Evolutionary conservation across 2,797 vertebrate species (phyloP), one percentile per base, ranked within the genome.

Genomic region (Apogon talboti): DNA sequence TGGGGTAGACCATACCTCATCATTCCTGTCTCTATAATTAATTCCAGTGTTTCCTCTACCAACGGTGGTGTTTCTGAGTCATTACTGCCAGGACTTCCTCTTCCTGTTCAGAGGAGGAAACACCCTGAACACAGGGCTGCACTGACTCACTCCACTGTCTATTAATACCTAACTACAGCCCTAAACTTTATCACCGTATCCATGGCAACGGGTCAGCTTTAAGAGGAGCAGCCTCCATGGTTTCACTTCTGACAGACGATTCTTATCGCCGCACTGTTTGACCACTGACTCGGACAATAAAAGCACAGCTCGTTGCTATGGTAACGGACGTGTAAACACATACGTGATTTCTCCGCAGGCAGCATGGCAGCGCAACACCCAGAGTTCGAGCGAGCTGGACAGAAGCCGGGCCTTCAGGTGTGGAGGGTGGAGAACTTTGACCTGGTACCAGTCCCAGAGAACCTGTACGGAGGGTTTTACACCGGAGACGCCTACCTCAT

Each of bases 391-490:
- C 94, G 90, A 78, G 98, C 98, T 0, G 98, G 98, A 43, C 91
- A 95, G 89, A 87, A 94, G 15, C 89, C 96, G 0, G 98, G 98
- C 47, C 96, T 99, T 52, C 98, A 99, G 92, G 94, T 99, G 69
- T 99, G 98, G 98, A 95, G 98, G 52, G 92, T 99, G 1, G 98
- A 99, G 91, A 97, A 95, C 78, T 97, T 99, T 5, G 94, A 99
- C 89, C 88, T 99, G 87, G 98, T 98, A 0, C 94, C 96, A 0
- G 96, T 99, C 68, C 97, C 98, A 0, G 83, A 93, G 80, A 96
- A 96, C 56, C 93, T 96, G 7, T 93, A 96, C 0, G 98, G 98
- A 38, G 95, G 95, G 6, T 99, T 99, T 89, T 99, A 97, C 93
- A 94, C 91, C 0, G 98, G 98, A 0, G 98, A 99, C 1, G 95